Evolutionary conservation across 2,113 vertebrate genomes (phyloP).

Genomic region (Sphaerodactylus townsendi): DNA sequence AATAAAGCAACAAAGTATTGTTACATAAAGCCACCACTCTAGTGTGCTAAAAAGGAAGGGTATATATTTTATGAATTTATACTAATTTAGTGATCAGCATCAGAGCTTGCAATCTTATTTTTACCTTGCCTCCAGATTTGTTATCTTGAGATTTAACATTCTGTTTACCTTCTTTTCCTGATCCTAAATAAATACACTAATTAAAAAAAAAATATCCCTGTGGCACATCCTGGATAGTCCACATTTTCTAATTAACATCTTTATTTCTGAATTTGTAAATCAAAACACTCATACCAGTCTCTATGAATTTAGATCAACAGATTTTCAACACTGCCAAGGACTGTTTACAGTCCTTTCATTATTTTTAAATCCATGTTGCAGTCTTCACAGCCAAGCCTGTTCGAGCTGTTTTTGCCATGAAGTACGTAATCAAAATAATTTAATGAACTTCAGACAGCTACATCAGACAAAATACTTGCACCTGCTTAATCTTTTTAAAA

Average conservation of each 20-base stretch:
- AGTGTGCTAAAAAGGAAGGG: background rate
- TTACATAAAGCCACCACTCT: background rate
- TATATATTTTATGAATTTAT: background rate
- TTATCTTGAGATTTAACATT: slow-evolving; percentile 11
- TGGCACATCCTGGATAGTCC: background rate
- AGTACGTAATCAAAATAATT: background rate
- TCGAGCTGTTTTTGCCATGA: background rate
- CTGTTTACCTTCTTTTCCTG: slow-evolving; percentile 3
- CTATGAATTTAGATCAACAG: slow-evolving; percentile 13
- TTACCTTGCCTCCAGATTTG: background rate
- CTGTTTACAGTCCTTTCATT: slow-evolving; percentile 13
- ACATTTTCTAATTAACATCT: slow-evolving; percentile 28
- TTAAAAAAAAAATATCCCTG: background rate
- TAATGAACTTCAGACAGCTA: slow-evolving; percentile 17
- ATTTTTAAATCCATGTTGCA: slow-evolving; percentile 24
- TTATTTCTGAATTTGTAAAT: slow-evolving; percentile 18
- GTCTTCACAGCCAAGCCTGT: slow-evolving; percentile 2
- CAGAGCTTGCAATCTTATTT: background rate
- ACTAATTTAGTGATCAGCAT: background rate
- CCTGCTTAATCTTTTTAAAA: background rate
- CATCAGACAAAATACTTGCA: background rate
- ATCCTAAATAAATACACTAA: slow-evolving; percentile 21
- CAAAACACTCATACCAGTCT: background rate
- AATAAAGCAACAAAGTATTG: background rate
- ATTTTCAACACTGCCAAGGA: background rate